These are phyloP conservation scores for Labeo calbasu DNA, from an alignment of 2,797 vertebrate species.

Conservation along the genomic window DNA sequence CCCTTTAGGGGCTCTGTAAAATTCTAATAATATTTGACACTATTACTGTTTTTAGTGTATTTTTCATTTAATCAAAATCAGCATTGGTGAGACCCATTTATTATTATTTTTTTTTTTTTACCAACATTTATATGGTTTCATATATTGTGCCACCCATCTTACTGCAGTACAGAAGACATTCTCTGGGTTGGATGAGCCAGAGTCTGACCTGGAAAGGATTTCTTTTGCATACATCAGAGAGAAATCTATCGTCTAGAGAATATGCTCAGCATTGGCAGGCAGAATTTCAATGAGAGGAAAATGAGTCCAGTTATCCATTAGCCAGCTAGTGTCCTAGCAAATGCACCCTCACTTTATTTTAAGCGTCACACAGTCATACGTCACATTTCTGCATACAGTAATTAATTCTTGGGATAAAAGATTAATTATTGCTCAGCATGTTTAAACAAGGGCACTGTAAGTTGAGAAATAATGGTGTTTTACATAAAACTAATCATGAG, in stretches of 20 bases:
- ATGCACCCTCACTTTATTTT: background rate
- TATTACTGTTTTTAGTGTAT: no score
- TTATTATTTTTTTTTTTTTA: no score
- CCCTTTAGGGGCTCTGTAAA: no score
- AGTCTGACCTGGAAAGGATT: background rate
- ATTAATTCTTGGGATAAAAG: background rate
- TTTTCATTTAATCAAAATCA: no score
- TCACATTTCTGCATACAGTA: background rate
- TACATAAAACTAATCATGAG: background rate
- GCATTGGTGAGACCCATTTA: no score
- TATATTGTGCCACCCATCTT: background rate
- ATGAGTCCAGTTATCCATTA: constrained; percentile 2
- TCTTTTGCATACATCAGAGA: background rate
- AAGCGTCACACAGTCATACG: background rate
- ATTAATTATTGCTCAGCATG: constrained; percentile 24
- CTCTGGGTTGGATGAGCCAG: background rate
- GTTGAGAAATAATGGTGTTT: constrained; percentile 6
- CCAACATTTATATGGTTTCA: background rate
- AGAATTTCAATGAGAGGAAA: constrained; percentile 21
- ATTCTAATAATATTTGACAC: no score
- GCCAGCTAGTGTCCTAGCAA: constrained; percentile 18
- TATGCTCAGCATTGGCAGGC: background rate
- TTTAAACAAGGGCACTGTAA: constrained; percentile 1
- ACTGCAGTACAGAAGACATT: background rate
- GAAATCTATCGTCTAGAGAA: background rate